Conservation (phyloP, 2,797 vertebrate species). For the Coregonus sp. region DNA sequence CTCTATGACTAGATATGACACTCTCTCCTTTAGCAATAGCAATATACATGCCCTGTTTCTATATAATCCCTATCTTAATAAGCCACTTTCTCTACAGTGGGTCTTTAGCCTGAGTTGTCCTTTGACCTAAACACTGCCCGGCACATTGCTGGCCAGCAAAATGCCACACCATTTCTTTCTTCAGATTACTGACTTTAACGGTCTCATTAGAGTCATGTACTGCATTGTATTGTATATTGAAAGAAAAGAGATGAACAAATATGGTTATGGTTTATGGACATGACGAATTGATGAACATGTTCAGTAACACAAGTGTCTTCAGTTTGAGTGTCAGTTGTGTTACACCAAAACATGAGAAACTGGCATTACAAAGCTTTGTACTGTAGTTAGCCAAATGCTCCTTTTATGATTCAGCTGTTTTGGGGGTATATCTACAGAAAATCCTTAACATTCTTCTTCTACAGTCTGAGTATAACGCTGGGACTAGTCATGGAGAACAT, state of each 20-base stretch:
- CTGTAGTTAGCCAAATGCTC: constrained; percentile 25
- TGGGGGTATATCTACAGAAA: constrained; percentile 24
- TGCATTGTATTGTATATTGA: neutral
- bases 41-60: constrained; percentile 19
- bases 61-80: constrained; percentile 13
- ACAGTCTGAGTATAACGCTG: constrained; percentile 46
- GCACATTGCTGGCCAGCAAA: constrained; percentile 65
- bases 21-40: neutral
- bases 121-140: constrained; percentile 72
- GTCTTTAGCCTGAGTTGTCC: constrained; percentile 66
- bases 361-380: neutral
- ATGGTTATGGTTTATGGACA: constrained; percentile 14
- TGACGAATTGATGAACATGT: constrained; percentile 29
- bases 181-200: neutral
- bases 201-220: neutral
- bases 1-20: constrained; percentile 18
- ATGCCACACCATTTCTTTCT: constrained; percentile 37
- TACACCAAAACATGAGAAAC: neutral
- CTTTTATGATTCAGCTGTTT: constrained; percentile 74
- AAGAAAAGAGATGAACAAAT: neutral
- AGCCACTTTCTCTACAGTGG: constrained; percentile 77
- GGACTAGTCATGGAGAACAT: constrained; percentile 66
- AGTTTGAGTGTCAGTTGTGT: neutral
- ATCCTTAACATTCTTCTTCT: constrained; percentile 17
- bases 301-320: neutral